These are phyloP conservation scores for Petroica traversi DNA, from an alignment of 2,113 vertebrate species.

Conservation along the genomic window DNA sequence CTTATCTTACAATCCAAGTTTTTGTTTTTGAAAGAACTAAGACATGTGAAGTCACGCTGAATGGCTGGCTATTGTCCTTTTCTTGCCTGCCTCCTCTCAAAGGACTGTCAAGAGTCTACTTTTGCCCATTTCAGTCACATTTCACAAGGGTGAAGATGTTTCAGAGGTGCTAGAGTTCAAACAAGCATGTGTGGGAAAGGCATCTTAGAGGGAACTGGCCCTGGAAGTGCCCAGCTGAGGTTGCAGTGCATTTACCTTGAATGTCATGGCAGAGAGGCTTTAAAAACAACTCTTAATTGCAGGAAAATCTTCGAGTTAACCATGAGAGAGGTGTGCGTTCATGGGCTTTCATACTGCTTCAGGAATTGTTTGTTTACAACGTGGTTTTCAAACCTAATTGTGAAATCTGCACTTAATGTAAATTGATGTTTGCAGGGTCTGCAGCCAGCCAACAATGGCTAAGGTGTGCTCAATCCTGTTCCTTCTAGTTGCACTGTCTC, in stretches of 20 bases:
- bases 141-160: neutral
- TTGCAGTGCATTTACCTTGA: neutral
- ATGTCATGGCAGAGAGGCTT: neutral
- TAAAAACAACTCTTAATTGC: neutral
- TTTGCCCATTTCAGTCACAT: neutral
- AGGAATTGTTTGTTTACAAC: neutral
- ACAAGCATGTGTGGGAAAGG: neutral
- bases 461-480: neutral
- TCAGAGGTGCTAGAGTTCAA: neutral
- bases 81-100: neutral
- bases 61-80: neutral
- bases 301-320: neutral
- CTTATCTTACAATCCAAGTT: neutral
- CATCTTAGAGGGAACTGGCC: neutral
- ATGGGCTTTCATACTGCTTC: neutral
- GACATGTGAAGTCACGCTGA: neutral
- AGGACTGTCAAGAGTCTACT: neutral
- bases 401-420: slow-evolving; percentile 1
- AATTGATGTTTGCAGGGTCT: neutral
- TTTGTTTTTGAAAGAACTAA: neutral
- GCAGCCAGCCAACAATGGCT: neutral
- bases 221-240: neutral
- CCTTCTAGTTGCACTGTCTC: neutral
- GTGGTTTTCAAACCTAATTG: neutral
- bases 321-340: neutral